Conservation (phyloP, 2,113 vertebrate genomes). For the Peromyscus leucopus region DNA sequence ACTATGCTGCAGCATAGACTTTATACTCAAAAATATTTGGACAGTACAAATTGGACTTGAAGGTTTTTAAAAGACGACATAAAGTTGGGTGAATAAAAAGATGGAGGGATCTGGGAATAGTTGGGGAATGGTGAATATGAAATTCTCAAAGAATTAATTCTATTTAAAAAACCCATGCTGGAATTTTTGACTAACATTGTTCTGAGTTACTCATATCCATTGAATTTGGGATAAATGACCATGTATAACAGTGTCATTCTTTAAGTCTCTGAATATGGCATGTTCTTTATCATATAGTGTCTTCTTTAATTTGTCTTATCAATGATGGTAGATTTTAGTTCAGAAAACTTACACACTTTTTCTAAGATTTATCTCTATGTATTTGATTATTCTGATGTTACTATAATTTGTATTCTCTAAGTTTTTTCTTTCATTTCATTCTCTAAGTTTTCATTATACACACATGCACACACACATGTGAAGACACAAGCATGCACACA, state of each 20-base stretch:
- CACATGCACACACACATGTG: too few species aligned
- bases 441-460: neutral
- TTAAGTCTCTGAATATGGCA: conserved; percentile 16
- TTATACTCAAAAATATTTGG: neutral
- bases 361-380: conserved; percentile 19
- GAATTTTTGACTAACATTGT: conserved; percentile 44
- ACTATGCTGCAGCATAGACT: neutral
- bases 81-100: neutral
- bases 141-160: neutral
- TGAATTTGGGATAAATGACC: neutral
- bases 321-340: conserved; percentile 30
- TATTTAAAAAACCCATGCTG: neutral
- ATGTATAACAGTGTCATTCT: conserved; percentile 16
- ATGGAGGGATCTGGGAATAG: neutral
- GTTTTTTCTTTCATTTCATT: conserved; percentile 15
- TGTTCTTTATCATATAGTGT: conserved; percentile 11
- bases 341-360: neutral
- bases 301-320: conserved; percentile 45
- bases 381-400: conserved; percentile 50
- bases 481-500: too few species aligned
- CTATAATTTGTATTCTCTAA: conserved; percentile 11
- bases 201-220: conserved; percentile 14
- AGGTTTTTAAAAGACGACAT: neutral
- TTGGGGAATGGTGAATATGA: neutral
- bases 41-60: neutral